Conservation (phyloP, 2,888 invertebrate species). For the Oligia latruncula region DNA sequence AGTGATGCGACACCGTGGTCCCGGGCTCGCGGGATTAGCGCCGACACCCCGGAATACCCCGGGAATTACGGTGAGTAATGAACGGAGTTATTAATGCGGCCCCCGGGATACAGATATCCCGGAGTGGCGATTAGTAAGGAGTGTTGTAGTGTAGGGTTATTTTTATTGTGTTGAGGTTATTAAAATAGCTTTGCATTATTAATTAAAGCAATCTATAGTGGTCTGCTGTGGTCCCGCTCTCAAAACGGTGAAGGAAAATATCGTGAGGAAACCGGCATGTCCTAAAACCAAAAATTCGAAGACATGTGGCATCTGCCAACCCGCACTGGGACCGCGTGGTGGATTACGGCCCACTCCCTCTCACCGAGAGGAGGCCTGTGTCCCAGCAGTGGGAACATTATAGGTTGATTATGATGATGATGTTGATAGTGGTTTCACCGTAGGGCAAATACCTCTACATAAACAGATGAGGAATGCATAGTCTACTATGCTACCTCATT, state of each 20-base stretch:
- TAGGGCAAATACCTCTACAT: neutral
- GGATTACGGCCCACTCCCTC: no score
- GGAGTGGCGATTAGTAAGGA: constrained; percentile 63
- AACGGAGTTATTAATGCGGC: constrained; percentile 67
- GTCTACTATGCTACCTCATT: neutral
- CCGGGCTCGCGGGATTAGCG: constrained; percentile 71
- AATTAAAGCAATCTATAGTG: neutral
- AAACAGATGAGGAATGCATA: no score
- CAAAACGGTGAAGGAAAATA: no score
- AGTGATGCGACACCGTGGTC: constrained; percentile 67
- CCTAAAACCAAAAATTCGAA: no score
- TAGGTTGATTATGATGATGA: no score
- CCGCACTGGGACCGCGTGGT: no score
- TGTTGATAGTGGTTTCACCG: neutral
- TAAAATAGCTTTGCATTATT: constrained; percentile 7
- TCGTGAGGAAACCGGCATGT: no score
- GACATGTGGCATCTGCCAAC: no score
- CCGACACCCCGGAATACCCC: constrained; percentile 68
- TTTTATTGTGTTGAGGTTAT: constrained; percentile 31
- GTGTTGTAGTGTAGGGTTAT: constrained; percentile 54
- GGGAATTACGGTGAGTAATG: constrained; percentile 76
- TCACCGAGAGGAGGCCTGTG: no score
- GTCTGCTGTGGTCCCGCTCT: no score
- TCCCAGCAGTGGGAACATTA: no score
- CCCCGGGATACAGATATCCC: constrained; percentile 59